phyloP scores from a whole-genome alignment of 2,888 invertebrate genomes.

The Drosophila buzzatii region DNA sequence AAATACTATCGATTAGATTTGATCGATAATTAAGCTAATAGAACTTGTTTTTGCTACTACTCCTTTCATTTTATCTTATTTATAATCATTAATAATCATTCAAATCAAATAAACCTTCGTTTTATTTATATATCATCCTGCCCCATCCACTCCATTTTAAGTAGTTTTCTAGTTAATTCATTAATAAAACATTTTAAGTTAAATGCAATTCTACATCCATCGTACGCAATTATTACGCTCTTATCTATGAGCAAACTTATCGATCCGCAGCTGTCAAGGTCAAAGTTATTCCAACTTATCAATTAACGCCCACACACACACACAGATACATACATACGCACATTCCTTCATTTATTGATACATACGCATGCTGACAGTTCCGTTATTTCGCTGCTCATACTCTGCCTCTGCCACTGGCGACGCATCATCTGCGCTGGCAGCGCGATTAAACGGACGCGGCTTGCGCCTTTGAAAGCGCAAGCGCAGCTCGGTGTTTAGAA shows the following conservation, averaged over 20 bases:
- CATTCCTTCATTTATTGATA: slow-evolving; percentile 24
- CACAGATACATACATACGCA: not conserved
- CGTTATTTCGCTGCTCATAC: slow-evolving; percentile 27
- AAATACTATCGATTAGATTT: not conserved
- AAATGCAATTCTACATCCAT: slow-evolving; percentile 13
- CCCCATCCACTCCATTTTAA: not conserved
- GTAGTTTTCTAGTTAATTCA: slow-evolving; percentile 15
- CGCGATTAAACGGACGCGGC: slow-evolving; percentile 75
- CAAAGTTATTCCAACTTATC: slow-evolving; percentile 35
- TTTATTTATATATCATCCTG: not conserved
- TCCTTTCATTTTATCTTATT: no score
- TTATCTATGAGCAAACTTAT: slow-evolving; percentile 35
- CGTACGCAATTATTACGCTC: slow-evolving; percentile 23
- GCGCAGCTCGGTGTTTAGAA: slow-evolving; percentile 75
- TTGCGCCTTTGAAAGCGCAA: slow-evolving; percentile 78
- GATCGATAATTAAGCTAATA: not conserved
- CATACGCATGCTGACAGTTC: slow-evolving; percentile 48
- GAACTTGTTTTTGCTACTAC: no score
- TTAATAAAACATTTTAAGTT: slow-evolving; percentile 22
- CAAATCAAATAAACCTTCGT: not conserved
- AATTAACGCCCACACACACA: slow-evolving; percentile 14
- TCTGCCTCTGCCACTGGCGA: slow-evolving; percentile 21
- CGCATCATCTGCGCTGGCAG: slow-evolving; percentile 77
- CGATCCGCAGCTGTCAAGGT: slow-evolving; percentile 47
- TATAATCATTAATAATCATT: no score